phyloP scores from a whole-genome alignment of 2,888 invertebrate genomes.

The Chrysopilus asiliformis region DNA sequence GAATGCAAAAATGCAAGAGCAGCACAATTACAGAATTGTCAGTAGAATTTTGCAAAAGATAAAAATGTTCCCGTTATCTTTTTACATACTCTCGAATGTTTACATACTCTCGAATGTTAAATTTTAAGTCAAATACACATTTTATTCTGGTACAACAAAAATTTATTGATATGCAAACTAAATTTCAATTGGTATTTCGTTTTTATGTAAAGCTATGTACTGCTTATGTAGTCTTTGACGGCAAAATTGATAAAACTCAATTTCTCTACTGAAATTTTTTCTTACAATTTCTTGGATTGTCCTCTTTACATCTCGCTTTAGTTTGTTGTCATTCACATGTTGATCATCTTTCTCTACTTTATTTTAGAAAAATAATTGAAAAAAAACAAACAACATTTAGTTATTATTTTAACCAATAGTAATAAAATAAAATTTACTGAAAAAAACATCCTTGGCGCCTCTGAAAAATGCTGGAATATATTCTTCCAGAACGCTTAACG shows the following conservation, averaged over 20 bases:
- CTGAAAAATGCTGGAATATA: constrained; percentile 67
- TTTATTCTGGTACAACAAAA: too few relatives aligned
- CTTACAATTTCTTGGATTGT: constrained; percentile 70
- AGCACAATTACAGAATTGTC: too few relatives aligned
- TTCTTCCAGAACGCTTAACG: constrained; percentile 61
- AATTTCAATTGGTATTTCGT: neutral
- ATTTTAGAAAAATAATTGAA: constrained; percentile 2
- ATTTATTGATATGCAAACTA: too few relatives aligned
- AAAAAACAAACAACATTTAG: neutral
- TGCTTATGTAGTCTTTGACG: constrained; percentile 69
- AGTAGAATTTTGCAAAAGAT: too few relatives aligned
- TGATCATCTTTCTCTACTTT: too few relatives aligned
- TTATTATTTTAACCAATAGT: neutral
- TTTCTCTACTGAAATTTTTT: constrained; percentile 71
- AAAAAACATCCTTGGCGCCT: constrained; percentile 58
- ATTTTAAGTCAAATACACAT: too few relatives aligned
- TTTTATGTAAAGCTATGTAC: constrained; percentile 41
- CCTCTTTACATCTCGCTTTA: constrained; percentile 71
- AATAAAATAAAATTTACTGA: constrained; percentile 43
- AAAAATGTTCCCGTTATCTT: too few relatives aligned
- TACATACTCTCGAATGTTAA: too few relatives aligned
- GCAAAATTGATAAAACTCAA: constrained; percentile 82
- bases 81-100: too few relatives aligned
- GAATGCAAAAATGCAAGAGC: too few relatives aligned
- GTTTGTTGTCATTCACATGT: constrained; percentile 69